phyloP scores from a whole-genome alignment of 2,113 vertebrate species.

The Petrocephalus zakoni region DNA sequence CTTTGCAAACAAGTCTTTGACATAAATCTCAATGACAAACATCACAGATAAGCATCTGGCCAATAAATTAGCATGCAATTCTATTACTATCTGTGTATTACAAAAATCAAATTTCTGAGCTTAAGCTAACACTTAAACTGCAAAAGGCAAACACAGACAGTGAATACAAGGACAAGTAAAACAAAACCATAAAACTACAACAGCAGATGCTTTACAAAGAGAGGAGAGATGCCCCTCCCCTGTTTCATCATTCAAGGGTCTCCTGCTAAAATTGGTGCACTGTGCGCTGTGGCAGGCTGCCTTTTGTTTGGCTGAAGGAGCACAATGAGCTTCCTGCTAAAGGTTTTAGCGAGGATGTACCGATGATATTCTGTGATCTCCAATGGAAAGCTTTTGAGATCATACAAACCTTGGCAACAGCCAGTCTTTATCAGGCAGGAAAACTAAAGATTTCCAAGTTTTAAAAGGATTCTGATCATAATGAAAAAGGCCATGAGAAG shows the following conservation, averaged over 20 bases:
- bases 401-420: conserved; percentile 60
- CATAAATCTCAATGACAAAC: neutral
- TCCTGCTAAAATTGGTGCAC: neutral
- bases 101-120: neutral
- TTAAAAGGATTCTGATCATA: conserved; percentile 28
- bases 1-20: neutral
- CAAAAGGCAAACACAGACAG: neutral
- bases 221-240: neutral
- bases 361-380: neutral
- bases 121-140: neutral
- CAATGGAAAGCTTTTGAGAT: conserved; percentile 33
- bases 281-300: neutral
- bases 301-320: neutral
- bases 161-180: neutral
- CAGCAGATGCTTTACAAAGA: neutral
- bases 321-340: neutral
- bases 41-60: neutral
- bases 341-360: neutral
- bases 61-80: neutral
- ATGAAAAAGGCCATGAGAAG: conserved; percentile 43
- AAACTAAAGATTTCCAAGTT: conserved; percentile 35
- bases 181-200: neutral
- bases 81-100: neutral
- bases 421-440: conserved; percentile 33
- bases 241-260: neutral